Conservation (phyloP, 2,113 vertebrate genomes). For the Poeciliopsis retropinna region DNA sequence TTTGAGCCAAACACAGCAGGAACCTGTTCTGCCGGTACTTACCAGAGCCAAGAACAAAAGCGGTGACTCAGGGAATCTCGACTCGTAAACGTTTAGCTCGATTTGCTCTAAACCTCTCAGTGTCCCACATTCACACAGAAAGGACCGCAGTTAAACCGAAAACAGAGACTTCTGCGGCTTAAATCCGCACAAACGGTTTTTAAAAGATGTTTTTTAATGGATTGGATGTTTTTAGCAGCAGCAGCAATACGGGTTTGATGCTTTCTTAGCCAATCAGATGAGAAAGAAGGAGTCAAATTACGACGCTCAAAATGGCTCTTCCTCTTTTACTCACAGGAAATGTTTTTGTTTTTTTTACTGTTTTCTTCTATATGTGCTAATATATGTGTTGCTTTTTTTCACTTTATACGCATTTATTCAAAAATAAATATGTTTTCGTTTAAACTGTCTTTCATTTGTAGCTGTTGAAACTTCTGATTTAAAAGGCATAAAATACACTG, state of each 20-base stretch:
- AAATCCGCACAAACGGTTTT: not conserved
- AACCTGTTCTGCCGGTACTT: constrained; percentile 59
- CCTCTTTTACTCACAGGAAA: not conserved
- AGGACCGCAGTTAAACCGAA: not conserved
- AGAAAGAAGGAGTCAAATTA: not conserved
- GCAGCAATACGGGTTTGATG: not conserved
- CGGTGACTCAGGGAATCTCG: constrained; percentile 28
- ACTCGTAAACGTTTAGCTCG: not conserved
- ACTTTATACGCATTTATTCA: too few relatives aligned
- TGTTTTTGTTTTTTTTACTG: too few relatives aligned
- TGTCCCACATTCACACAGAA: not conserved
- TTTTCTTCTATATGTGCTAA: too few relatives aligned
- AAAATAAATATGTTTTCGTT: too few relatives aligned
- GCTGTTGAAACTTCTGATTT: too few relatives aligned
- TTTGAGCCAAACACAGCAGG: constrained; percentile 1
- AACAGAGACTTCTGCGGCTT: not conserved
- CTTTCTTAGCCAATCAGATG: not conserved
- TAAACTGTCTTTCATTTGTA: too few relatives aligned
- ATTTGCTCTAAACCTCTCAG: not conserved
- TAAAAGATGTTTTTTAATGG: not conserved
- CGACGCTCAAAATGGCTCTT: not conserved
- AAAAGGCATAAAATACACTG: too few relatives aligned
- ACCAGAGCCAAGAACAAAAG: constrained; percentile 7
- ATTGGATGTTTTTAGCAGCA: not conserved
- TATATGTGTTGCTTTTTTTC: too few relatives aligned